Percentiles rank a stretch among this genome's conserved stretches.
Evolutionary conservation across 1,140 invertebrate genomes (phyloP).

Genomic region (Lepidurus arcticus): DNA sequence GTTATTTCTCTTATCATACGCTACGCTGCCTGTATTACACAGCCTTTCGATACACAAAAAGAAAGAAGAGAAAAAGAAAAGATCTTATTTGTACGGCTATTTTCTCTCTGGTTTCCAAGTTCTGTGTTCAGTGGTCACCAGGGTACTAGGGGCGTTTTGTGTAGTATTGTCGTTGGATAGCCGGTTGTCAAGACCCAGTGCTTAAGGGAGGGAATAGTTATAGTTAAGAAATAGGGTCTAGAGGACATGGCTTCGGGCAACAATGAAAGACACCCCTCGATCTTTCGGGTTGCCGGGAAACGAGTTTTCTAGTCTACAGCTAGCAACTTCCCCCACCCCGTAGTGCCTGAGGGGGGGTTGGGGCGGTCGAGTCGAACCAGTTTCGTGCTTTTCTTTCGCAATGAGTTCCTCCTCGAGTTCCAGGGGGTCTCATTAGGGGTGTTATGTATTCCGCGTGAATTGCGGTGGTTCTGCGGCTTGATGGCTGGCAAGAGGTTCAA

Average conservation of each 20-base stretch:
- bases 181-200: neutral
- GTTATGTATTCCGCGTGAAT: slow-evolving; percentile 14
- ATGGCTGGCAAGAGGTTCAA: neutral
- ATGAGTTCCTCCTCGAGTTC: neutral
- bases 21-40: neutral
- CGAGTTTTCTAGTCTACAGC: neutral
- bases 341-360: neutral
- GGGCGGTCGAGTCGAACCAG: neutral
- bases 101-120: too few relatives aligned
- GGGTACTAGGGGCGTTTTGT: neutral
- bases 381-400: slow-evolving; percentile 15
- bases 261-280: neutral
- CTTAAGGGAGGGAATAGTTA: neutral
- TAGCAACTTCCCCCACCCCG: neutral
- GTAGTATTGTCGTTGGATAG: neutral
- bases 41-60: neutral
- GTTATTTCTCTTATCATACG: neutral
- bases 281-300: neutral
- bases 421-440: neutral
- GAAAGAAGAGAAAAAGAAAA: neutral
- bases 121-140: neutral
- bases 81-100: too few relatives aligned
- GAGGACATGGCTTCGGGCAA: slow-evolving; percentile 3
- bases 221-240: neutral
- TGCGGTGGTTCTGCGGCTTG: neutral